Base-by-base conservation (phyloP, 2,888 invertebrate genomes). In the Leptinotarsa peninsularis region DNA sequence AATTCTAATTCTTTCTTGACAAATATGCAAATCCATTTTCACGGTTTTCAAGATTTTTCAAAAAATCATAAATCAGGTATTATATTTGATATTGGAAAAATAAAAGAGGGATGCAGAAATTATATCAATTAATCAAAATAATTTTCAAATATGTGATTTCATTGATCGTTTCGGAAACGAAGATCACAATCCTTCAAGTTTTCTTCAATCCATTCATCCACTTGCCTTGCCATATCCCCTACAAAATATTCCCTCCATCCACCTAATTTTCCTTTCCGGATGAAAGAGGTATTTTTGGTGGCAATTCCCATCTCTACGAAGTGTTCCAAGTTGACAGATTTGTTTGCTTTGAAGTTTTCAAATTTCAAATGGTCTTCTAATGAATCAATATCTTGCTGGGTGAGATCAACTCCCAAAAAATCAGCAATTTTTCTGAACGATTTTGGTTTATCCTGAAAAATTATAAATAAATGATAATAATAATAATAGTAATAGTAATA, bases 301-400 rank as follows among this genome's bases (percentile, higher is more conserved):
- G 67, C 50, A 18, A 49, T 33, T 52, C 4, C 88, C 89, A 70
- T 91, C 90, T 83, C 91, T 91, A 5, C 66, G 14, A 78, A 66
- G 18, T 73, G 69, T 18, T 78, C 76, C 21, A 63, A 66, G 33
- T 97, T 96, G 0, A 96, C 93, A 17, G 93, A 92, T 60, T 92
- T 91, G 88, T 97, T 97, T n/a, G 91, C 90, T 79, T 94, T 93
- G 89, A 98, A 97, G 85, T 92, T 94, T 13, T 93, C 90, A 78
- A 97, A 95, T 18, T 60, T 66, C 50, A 76, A 70, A 50, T 73
- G 67, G 15, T 76, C 50, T 50, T 73, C 76, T 54, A 76, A 63
- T 18, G 43, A 13, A 43, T 76, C 67, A 23, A 76, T 15, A 14
- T 72, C 67, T 23, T 69, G 66, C 43, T 58, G 49, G 1, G 70